Percentiles rank a stretch among this genome's conserved stretches.
Conservation (phyloP, 2,797 vertebrate genomes). For the Microctenopoma stevenorrisi region DNA sequence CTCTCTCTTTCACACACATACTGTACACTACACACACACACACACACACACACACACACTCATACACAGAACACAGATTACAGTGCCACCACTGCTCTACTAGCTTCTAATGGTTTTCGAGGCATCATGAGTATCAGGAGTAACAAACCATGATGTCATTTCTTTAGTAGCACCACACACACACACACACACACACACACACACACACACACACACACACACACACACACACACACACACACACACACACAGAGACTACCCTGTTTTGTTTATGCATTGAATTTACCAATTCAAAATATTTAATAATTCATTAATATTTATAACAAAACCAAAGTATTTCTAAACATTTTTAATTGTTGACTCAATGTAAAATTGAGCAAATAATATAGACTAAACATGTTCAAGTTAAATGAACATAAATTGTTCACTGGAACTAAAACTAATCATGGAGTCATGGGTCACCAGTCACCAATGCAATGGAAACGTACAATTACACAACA, state of each 20-base stretch:
- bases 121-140: slow-evolving; percentile 44
- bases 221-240: no score
- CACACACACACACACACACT: not conserved
- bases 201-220: slow-evolving; percentile 3
- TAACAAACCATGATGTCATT: slow-evolving; percentile 50
- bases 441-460: no score
- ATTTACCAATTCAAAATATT: not conserved
- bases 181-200: slow-evolving; percentile 4
- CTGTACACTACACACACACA: slow-evolving; percentile 26
- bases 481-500: not conserved
- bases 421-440: no score
- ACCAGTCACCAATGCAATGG: no score
- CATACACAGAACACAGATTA: slow-evolving; percentile 61
- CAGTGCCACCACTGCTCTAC: slow-evolving; percentile 29
- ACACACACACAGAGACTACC: no score
- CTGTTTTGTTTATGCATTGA: not conserved
- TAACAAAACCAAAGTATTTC: not conserved
- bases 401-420: not conserved
- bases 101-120: slow-evolving; percentile 57
- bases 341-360: not conserved
- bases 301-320: not conserved
- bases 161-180: slow-evolving; percentile 6
- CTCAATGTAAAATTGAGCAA: no score
- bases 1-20: not conserved
- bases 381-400: not conserved